These are phyloP conservation scores for Microcebus tavaratra DNA, from an alignment of 2,113 vertebrate genomes.

Conservation along the genomic window DNA sequence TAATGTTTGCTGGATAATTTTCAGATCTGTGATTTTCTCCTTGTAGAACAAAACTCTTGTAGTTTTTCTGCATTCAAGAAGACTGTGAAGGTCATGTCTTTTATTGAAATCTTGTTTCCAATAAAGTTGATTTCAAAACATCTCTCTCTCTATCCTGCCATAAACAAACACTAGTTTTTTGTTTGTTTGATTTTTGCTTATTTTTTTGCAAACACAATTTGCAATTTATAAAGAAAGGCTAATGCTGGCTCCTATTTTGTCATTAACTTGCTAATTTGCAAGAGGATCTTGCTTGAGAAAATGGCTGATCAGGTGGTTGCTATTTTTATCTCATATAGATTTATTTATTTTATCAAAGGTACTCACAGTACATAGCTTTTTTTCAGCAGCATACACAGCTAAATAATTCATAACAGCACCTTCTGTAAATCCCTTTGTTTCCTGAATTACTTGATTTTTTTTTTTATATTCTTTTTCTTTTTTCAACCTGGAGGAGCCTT, in stretches of 20 bases:
- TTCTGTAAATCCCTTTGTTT: neutral
- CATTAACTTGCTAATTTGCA: neutral
- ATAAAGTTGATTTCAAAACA: neutral
- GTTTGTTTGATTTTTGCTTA: neutral
- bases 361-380: neutral
- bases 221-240: neutral
- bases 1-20: rapidly evolving
- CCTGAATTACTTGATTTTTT: constrained; percentile 8
- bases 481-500: constrained; percentile 44
- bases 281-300: neutral
- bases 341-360: neutral
- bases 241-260: neutral
- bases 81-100: neutral
- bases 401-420: neutral
- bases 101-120: neutral
- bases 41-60: neutral
- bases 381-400: neutral
- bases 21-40: too few species aligned
- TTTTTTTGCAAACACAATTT: neutral
- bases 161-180: neutral
- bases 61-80: neutral
- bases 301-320: rapidly evolving
- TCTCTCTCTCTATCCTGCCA: too few species aligned
- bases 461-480: neutral
- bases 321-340: neutral